Conservation (phyloP, 1,140 invertebrate genomes). For the Venturia canescens region DNA sequence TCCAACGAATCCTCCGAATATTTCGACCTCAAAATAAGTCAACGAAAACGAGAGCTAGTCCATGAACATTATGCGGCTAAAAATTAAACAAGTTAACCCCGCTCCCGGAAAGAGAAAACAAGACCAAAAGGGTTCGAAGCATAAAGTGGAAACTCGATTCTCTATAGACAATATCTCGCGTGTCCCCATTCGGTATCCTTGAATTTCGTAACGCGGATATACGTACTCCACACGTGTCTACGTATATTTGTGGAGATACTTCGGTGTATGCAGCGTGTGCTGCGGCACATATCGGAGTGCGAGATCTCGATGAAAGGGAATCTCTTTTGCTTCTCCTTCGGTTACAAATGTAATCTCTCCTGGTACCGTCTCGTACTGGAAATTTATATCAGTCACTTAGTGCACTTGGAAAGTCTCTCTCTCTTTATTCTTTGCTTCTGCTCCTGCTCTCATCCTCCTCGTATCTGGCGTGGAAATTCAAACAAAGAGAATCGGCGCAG, state of each 20-base stretch:
- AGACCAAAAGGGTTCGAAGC: no score
- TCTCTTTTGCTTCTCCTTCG: constrained; percentile 19
- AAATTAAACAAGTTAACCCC: no score
- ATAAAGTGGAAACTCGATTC: no score
- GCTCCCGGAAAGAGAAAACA: no score
- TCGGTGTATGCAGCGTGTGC: background rate
- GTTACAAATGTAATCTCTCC: constrained; percentile 9
- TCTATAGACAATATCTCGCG: no score
- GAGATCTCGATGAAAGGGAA: constrained; percentile 30
- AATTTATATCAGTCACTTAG: constrained; percentile 36
- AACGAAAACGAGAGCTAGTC: no score
- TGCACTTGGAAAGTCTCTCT: background rate
- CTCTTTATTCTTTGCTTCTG: no score
- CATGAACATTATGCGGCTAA: no score
- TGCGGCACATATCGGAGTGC: constrained; percentile 25
- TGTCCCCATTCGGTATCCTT: background rate
- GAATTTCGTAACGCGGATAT: constrained; percentile 16
- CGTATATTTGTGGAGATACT: background rate
- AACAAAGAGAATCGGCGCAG: constrained; percentile 28
- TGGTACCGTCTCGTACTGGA: constrained; percentile 6
- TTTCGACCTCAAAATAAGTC: no score
- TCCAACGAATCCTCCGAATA: no score
- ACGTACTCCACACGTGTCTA: background rate
- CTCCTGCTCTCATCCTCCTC: no score
- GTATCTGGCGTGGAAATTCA: constrained; percentile 17